phyloP scores from a whole-genome alignment of 2,888 invertebrate species.

The Brachyptera risi region DNA sequence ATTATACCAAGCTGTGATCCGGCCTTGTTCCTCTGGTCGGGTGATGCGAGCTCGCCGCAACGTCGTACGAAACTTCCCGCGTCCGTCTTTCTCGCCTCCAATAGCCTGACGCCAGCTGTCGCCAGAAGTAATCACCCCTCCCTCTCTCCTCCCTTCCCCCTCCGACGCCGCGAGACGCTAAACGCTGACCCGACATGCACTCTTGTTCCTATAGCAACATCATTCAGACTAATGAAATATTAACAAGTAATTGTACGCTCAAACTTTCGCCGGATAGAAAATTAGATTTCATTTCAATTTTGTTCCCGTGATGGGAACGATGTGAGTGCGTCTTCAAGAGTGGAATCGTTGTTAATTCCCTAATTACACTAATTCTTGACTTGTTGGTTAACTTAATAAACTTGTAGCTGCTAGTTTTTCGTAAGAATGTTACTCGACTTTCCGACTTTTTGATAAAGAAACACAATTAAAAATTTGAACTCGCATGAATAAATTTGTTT shows the following conservation, averaged over 20 bases:
- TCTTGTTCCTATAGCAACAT: neutral
- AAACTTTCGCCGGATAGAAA: neutral
- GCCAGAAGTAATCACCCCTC: conserved; percentile 30
- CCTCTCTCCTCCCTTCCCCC: conserved; percentile 15
- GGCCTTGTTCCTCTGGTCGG: neutral
- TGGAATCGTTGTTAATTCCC: neutral
- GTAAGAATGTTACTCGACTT: neutral
- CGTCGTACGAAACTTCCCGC: too few relatives aligned
- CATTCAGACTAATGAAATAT: neutral
- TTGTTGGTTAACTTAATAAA: conserved; percentile 2
- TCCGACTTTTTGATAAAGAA: neutral
- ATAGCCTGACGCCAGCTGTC: conserved; percentile 29
- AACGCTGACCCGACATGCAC: conserved; percentile 13
- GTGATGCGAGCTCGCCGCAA: neutral
- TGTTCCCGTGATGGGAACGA: neutral
- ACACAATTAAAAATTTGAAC: conserved; percentile 12
- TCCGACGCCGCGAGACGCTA: conserved; percentile 26
- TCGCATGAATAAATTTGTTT: neutral
- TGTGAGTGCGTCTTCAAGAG: neutral
- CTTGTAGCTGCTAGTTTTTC: neutral
- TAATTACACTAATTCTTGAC: neutral
- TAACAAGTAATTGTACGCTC: neutral
- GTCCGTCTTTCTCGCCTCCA: conserved; percentile 18
- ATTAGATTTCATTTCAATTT: conserved; percentile 15
- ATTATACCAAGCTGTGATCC: too few relatives aligned